Base-by-base conservation (phyloP, 2,113 vertebrate species). In the Myotis yumanensis region DNA sequence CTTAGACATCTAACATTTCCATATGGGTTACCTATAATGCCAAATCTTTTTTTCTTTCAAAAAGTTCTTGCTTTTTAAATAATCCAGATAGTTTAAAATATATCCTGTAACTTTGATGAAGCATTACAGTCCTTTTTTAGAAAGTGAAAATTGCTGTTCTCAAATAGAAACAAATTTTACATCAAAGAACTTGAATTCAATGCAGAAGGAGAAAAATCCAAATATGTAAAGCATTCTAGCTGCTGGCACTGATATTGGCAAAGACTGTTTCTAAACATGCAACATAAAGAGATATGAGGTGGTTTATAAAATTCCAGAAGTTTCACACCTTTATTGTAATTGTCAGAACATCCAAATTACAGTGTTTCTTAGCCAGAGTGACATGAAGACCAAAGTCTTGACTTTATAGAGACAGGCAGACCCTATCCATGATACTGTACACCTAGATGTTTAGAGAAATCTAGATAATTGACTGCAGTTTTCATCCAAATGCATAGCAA, bases 91-190 rank as follows among this genome's bases (percentile, higher is more conserved):
- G 81, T 91, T 96, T 89, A 82, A 94, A 96, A 83, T 54, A 94
- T 91, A n/a, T 96, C 92, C 72, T 94, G 9, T 80, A 94, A 94
- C 86, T 95, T 94, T 95, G 90, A 92, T 95, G 76, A 96, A 92
- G 37, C 16, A 68, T 85, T 80, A 73, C 54, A 84, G 91, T 96
- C 83, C 77, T 57, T 86, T 97, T 95, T 89, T 93, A 93, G 91
- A 96, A 96, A 86, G 83, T 72, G 51, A 95, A 96, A 97, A 97
- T 93, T 96, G 73, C 86, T 96, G 69, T 91, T 96, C 94, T 96
- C 83, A 75, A 96, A 93, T 93, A 76, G 71, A 96, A 97, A 94
- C 69, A 95, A 92, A 93, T 89, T 94, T 97, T 97, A 75, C 54
- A 96, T 91, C 69, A 95, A 92, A 95, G 82, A 89, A 64, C 37